phyloP scores from a whole-genome alignment of 2,888 invertebrate genomes.

The Desoria tigrina region DNA sequence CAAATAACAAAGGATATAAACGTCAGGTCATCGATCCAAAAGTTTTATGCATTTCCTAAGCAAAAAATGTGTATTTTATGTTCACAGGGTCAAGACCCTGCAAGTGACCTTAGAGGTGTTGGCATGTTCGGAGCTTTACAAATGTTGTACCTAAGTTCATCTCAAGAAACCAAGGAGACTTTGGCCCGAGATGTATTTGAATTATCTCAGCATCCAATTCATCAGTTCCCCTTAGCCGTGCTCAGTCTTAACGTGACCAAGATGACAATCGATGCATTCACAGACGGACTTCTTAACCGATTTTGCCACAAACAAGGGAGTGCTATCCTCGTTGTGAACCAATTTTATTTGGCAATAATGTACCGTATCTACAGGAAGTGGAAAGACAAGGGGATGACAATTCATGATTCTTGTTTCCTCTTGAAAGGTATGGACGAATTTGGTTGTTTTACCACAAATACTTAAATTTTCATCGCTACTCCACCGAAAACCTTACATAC shows the following conservation, averaged over 20 bases:
- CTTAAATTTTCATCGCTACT: background rate
- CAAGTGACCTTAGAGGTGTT: constrained; percentile 61
- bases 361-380: constrained; percentile 58
- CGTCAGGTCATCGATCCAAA: background rate
- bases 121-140: constrained; percentile 61
- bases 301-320: constrained; percentile 58
- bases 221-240: constrained; percentile 63
- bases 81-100: constrained; percentile 59
- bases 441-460: background rate
- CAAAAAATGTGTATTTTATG: background rate
- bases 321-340: constrained; percentile 58
- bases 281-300: constrained; percentile 60
- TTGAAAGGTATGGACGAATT: constrained; percentile 60
- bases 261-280: constrained; percentile 59
- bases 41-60: background rate
- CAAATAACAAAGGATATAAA: too few species aligned
- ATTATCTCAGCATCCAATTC: constrained; percentile 59
- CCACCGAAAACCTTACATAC: background rate
- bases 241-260: constrained; percentile 61
- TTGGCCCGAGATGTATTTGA: constrained; percentile 58
- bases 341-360: constrained; percentile 59
- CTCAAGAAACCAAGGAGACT: constrained; percentile 55
- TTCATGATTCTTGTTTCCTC: constrained; percentile 60
- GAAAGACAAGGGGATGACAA: constrained; percentile 59
- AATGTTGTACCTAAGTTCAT: constrained; percentile 58